Evolutionary conservation across 1,140 invertebrate genomes (phyloP).

Genomic region (Yoshiicerus persimilis): DNA sequence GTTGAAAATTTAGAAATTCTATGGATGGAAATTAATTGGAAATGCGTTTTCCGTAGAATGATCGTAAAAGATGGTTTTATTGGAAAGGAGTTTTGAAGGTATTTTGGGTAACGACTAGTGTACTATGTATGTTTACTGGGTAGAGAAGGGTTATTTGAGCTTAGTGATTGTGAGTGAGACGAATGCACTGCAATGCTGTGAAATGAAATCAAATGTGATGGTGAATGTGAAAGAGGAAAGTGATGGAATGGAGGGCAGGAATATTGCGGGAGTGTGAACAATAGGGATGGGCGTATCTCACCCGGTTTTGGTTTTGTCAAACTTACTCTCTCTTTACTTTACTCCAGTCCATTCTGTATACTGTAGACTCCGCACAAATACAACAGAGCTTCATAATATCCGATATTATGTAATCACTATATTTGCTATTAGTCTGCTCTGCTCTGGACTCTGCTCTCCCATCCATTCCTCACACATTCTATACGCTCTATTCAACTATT

Average conservation of each 20-base stretch:
- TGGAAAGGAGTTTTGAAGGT: too few species aligned
- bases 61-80: too few species aligned
- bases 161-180: background rate
- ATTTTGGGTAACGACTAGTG: too few species aligned
- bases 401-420: background rate
- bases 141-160: background rate
- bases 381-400: background rate
- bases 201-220: conserved; percentile 26
- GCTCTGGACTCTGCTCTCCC: too few species aligned
- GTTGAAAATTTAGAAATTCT: too few species aligned
- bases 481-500: too few species aligned
- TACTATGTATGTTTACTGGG: too few species aligned
- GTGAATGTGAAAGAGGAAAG: conserved; percentile 23
- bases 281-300: conserved; percentile 44
- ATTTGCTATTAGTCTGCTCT: too few species aligned
- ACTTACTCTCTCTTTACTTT: background rate
- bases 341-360: background rate
- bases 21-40: too few species aligned
- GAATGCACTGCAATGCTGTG: background rate
- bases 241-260: conserved; percentile 42
- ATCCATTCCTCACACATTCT: too few species aligned
- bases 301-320: conserved; percentile 46
- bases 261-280: conserved; percentile 48
- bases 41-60: too few species aligned
- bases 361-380: background rate